Base-by-base conservation (phyloP, 2,888 invertebrate species). In the Lacanobia wlatinum region DNA sequence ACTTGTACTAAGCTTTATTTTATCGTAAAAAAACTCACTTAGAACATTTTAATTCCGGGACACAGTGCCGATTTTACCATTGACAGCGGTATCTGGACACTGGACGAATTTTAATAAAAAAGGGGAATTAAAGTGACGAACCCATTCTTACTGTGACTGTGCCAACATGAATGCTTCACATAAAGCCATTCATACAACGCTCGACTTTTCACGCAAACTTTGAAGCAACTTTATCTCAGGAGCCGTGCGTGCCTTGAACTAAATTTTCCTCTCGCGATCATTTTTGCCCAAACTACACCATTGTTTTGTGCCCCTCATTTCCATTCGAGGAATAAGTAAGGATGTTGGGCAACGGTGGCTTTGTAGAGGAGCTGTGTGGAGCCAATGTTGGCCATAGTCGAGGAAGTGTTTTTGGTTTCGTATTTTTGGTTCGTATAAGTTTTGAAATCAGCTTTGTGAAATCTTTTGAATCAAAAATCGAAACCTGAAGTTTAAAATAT, bases 261-360 rank as follows among this genome's bases (percentile, higher is more conserved):
- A 76, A 85, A 84, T 85, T 83, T 82, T 82, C 76, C 73, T 84
- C 53, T 65, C 58, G 66, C 63, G 79, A 67, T 84, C 84, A 86
- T 89, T 87, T 86, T 87, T 86, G 83, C 65, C 76, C 82, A 87
- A 90, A 87, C 88, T 90, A 82, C 77, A 76, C 85, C 81, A 85
- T 88, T 87, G 87, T 88, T 85, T 86, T 80, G 50, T 62, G 71
- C 73, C 78, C 76, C 80, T 84, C 79, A 86, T 88, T 89, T 84
- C 70, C 83, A 87, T 87, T 75, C 40, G 58, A 59, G 75, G 75
- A 70, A 56, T 73, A 73, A 77, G 65, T 70, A 71, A 58, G 70
- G 76, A 74, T 67, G 72, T 84, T 72, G 46, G 21, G 53, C 34
- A 61, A 59, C 28, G 76, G 60, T 72, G 60, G 63, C 74, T 55